Conservation (phyloP, 2,113 vertebrate species). For the Rana temporaria region DNA sequence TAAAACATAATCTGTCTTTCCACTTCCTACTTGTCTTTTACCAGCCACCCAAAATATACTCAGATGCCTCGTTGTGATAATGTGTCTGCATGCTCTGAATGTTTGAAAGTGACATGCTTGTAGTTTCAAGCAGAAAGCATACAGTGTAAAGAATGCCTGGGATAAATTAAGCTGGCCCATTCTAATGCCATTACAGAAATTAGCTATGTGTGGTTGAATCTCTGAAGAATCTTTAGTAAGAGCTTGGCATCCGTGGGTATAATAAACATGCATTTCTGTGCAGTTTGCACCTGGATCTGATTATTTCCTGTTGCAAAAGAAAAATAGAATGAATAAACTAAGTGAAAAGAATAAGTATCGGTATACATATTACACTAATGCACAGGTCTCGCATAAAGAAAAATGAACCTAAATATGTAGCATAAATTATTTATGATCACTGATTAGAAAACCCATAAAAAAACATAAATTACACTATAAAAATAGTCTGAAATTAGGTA, state of each 20-base stretch:
- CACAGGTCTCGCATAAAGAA: background rate
- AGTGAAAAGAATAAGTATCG: constrained; percentile 3
- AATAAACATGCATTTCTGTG: background rate
- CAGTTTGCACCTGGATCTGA: constrained; percentile 13
- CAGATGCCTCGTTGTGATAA: constrained; percentile 35
- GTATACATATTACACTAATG: background rate
- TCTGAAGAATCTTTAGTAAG: constrained; percentile 31
- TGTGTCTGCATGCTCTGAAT: constrained; percentile 40
- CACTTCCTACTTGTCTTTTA: background rate
- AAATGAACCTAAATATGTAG: background rate
- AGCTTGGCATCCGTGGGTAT: constrained; percentile 24
- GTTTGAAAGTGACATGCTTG: constrained; percentile 32
- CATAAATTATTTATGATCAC: constrained; percentile 6
- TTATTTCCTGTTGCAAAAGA: background rate
- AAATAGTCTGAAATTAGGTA: background rate
- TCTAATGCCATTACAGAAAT: constrained; percentile 50
- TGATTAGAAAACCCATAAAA: background rate
- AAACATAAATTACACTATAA: background rate
- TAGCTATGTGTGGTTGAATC: constrained; percentile 43
- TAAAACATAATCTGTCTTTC: background rate
- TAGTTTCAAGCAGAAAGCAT: constrained; percentile 44
- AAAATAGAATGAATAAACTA: background rate
- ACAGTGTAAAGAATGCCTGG: constrained; percentile 35
- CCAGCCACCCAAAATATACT: constrained; percentile 33
- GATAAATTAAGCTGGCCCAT: constrained; percentile 27